Conservation (phyloP, 2,113 vertebrate genomes). For the Tenebrosternarchus preto region DNA sequence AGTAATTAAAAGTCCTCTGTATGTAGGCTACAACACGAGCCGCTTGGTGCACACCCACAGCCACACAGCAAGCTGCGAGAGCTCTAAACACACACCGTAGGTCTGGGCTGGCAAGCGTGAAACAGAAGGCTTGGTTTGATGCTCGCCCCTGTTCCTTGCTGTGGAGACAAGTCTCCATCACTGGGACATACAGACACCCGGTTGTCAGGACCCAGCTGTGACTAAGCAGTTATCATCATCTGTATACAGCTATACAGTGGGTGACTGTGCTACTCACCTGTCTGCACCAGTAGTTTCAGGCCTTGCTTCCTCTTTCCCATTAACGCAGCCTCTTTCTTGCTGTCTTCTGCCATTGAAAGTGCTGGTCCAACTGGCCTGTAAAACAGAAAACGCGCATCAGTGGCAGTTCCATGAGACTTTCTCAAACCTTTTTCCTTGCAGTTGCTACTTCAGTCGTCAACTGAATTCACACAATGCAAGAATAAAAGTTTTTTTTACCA, state of each 20-base stretch:
- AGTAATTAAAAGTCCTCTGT: no score
- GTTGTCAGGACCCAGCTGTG: neutral
- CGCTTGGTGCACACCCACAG: no score
- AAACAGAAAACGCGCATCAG: neutral
- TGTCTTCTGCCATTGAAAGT: conserved; percentile 13
- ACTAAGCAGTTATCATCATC: neutral
- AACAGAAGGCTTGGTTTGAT: no score
- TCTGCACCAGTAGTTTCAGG: neutral
- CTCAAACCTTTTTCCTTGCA: neutral
- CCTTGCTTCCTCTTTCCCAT: neutral
- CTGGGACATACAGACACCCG: neutral
- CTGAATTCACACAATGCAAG: no score
- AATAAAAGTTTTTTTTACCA: no score
- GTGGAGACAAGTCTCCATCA: no score
- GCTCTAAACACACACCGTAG: no score
- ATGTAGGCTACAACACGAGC: no score
- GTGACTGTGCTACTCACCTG: conserved; percentile 1
- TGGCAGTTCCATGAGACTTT: neutral
- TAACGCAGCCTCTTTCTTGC: conserved; percentile 43
- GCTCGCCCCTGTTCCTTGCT: no score
- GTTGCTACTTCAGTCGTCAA: neutral
- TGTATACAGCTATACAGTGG: neutral
- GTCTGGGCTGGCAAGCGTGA: no score
- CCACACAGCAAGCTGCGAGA: no score
- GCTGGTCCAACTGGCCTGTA: conserved; percentile 46